phyloP scores from a whole-genome alignment of 1,140 invertebrate species.

The Ericerus pela region DNA sequence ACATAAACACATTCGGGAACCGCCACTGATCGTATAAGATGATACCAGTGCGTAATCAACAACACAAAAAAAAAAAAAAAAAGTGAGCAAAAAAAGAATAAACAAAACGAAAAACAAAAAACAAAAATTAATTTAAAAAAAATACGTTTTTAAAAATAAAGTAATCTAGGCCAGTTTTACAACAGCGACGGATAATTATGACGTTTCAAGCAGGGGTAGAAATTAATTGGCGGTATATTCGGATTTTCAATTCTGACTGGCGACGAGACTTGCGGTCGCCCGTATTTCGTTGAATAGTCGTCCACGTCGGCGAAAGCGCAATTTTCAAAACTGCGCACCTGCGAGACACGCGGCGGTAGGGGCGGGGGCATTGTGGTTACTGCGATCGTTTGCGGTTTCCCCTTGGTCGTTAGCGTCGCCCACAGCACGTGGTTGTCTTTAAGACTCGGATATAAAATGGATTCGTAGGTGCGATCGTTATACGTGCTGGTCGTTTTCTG shows the following conservation, averaged over 20 bases:
- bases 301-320: constrained; percentile 54
- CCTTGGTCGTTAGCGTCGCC: constrained; percentile 65
- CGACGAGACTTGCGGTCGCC: constrained; percentile 46
- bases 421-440: constrained; percentile 55
- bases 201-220: constrained; percentile 37
- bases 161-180: too few species aligned
- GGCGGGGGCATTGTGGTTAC: neutral
- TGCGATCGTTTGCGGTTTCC: constrained; percentile 40
- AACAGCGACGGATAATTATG: constrained; percentile 4
- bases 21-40: too few species aligned
- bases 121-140: too few species aligned
- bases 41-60: too few species aligned
- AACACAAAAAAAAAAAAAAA: too few species aligned
- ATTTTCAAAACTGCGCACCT: constrained; percentile 44
- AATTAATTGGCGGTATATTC: constrained; percentile 56
- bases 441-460: constrained; percentile 36
- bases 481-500: constrained; percentile 4
- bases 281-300: constrained; percentile 34
- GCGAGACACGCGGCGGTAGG: constrained; percentile 5
- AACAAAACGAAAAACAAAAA: too few species aligned
- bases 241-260: constrained; percentile 64
- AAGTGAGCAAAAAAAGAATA: too few species aligned
- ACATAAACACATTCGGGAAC: too few species aligned
- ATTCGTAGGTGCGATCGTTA: constrained; percentile 30
- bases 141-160: too few species aligned